Evolutionary conservation across 64 coral and sea anemone species (phyloP).

Genomic region (Cladopsammia gracilis): DNA sequence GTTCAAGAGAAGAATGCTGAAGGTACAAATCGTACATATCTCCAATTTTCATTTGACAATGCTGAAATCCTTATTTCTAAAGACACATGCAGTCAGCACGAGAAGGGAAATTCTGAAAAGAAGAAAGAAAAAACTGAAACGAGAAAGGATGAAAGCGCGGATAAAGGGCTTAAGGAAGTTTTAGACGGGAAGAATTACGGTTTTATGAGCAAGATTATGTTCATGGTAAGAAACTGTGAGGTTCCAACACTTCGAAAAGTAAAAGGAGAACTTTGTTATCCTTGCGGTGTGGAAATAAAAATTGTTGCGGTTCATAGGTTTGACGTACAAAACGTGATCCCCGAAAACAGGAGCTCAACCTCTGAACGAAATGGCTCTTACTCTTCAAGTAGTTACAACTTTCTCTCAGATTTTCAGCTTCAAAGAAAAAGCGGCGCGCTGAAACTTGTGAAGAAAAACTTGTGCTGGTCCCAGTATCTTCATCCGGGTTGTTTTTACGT

Average conservation of each 20-base stretch:
- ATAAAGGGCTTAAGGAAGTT: neutral
- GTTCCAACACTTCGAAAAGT: conserved; percentile 46
- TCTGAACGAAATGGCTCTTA: neutral
- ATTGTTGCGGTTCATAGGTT: conserved; percentile 50
- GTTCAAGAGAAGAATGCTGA: neutral
- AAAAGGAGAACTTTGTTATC: conserved; percentile 39
- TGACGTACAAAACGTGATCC: neutral
- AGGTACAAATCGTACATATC: conserved; percentile 36
- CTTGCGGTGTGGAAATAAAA: conserved; percentile 82
- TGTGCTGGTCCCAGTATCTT: conserved; percentile 30
- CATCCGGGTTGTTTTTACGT: conserved; percentile 74
- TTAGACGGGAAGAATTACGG: neutral
- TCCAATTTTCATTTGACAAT: conserved; percentile 72
- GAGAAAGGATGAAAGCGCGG: neutral
- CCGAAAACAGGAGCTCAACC: neutral
- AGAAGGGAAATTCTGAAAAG: neutral
- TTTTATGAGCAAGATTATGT: conserved; percentile 50
- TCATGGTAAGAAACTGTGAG: conserved; percentile 82
- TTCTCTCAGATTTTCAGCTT: conserved; percentile 42
- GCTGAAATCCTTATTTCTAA: conserved; percentile 31
- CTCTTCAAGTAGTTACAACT: neutral
- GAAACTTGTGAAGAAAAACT: conserved; percentile 20
- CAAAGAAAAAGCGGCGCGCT: conserved; percentile 18
- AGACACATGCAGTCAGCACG: neutral
- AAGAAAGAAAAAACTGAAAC: neutral